Percentiles rank a stretch among this genome's conserved stretches.
These are phyloP conservation scores for Hippocampus zosterae DNA, from an alignment of 2,113 vertebrate species.

Conservation along the genomic window DNA sequence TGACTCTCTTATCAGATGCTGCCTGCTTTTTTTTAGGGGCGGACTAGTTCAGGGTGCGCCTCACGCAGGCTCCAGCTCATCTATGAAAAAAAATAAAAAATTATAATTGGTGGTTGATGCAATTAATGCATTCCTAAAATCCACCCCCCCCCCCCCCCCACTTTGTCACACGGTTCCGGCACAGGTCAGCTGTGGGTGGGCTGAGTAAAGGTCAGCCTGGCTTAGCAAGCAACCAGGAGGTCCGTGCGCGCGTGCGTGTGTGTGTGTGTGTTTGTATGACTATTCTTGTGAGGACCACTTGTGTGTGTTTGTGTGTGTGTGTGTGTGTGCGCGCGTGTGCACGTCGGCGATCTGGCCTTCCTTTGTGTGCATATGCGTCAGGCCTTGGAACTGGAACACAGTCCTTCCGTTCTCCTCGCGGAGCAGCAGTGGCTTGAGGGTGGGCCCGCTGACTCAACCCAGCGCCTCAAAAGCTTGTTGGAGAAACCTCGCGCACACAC, in stretches of 20 bases:
- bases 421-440: constrained; percentile 52
- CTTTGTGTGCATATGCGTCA: constrained; percentile 24
- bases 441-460: constrained; percentile 70
- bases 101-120: too few relatives aligned
- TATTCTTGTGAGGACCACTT: too few relatives aligned
- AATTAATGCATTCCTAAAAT: too few relatives aligned
- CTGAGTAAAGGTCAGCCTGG: constrained; percentile 64
- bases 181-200: constrained; percentile 58
- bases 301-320: constrained; percentile 11
- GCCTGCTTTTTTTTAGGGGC: too few relatives aligned
- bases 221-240: constrained; percentile 53
- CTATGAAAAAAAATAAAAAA: too few relatives aligned
- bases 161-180: constrained; percentile 40
- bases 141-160: constrained; percentile 32
- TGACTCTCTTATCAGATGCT: not conserved
- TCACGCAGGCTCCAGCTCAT: too few relatives aligned
- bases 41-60: too few relatives aligned
- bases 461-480: constrained; percentile 38
- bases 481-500: constrained; percentile 21
- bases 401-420: constrained; percentile 54
- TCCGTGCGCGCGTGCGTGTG: not conserved
- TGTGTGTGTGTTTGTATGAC: too few relatives aligned
- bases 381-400: constrained; percentile 63
- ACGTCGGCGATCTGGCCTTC: constrained; percentile 20
- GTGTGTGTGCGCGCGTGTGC: constrained; percentile 13